Evolutionary conservation across 2,113 vertebrate genomes (phyloP), one percentile per base, ranked within the genome.

Genomic region (Trichomycterus rosablanca): DNA sequence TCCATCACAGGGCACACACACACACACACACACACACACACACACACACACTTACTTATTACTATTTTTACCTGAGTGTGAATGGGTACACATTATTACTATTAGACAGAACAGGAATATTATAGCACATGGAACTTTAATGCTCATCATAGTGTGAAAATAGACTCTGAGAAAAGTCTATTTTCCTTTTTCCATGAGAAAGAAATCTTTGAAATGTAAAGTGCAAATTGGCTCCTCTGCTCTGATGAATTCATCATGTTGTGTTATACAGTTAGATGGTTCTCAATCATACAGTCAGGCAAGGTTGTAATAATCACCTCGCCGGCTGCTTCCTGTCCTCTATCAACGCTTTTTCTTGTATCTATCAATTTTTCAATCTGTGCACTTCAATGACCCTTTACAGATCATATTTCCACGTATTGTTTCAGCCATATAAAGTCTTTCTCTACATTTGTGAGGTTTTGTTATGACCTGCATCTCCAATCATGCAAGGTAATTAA

Each of bases 291-390:
- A 78, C 49, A 68, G 68, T 54, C 68, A 62, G 69, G 79, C 77
- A 74, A 76, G 70, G n/a, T n/a, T n/a, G n/a, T 53, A 72, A 81
- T 84, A 83, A 86, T 84, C 83, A 79, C 77, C 77, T 82, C 76
- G 73, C 76, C 67, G 63, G 65, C 78, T 74, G 81, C 78, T 84
- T 85, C 79, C 76, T 84, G 76, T 81, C 76, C 78, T 84, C 74
- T 73, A 79, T 83, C 79, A 82, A 77, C 80, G 78, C 72, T 66
- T 67, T 71, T 71, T 67, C 67, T 50, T 75, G 73, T 78, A 77
- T 73, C 73, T 71, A 82, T 85, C 78, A 73, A 80, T 85, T 84
- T n/a, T 72, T 66, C 65, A 68, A 68, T 12, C 62, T 26, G 69
- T 59, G 71, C 60, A 70, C 65, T 62, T 55, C 32, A 43, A 70